Conservation (phyloP, 2,797 vertebrate species). For the Apogon hyalosoma region DNA sequence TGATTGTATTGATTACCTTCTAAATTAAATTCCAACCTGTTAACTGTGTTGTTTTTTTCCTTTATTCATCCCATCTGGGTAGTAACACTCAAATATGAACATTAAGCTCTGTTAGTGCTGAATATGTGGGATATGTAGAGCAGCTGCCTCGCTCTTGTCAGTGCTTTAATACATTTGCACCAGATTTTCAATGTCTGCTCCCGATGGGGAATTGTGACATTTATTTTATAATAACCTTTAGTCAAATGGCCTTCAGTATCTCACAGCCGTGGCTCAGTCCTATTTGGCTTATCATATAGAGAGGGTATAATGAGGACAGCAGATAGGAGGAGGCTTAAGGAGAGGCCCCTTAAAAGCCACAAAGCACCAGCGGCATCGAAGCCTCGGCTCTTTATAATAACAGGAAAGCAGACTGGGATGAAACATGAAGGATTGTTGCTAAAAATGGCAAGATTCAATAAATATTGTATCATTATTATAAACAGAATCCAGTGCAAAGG, state of each 20-base stretch:
- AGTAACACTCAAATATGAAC: constrained; percentile 18
- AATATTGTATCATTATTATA: not conserved
- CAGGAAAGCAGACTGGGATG: constrained; percentile 20
- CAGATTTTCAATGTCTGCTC: constrained; percentile 35
- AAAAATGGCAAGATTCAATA: constrained; percentile 12
- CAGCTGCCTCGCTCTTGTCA: constrained; percentile 19
- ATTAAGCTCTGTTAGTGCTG: constrained; percentile 5
- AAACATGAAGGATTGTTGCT: constrained; percentile 23
- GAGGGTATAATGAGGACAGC: constrained; percentile 68
- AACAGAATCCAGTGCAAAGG: not conserved
- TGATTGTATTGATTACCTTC: constrained; percentile 34
- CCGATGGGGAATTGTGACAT: constrained; percentile 52
- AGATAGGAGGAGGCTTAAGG: constrained; percentile 55
- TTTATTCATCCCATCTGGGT: constrained; percentile 30
- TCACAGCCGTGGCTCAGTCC: constrained; percentile 45
- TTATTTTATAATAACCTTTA: constrained; percentile 71
- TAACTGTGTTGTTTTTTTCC: constrained; percentile 29
- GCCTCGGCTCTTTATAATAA: constrained; percentile 32
- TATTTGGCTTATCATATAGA: constrained; percentile 75
- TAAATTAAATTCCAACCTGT: constrained; percentile 34
- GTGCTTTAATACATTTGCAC: constrained; percentile 31
- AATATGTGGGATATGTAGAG: constrained; percentile 9
- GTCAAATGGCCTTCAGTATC: constrained; percentile 63
- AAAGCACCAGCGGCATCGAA: constrained; percentile 37
- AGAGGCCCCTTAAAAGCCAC: constrained; percentile 46